phyloP scores from a whole-genome alignment of 2,888 invertebrate genomes.

The Stenodema calcarata region DNA sequence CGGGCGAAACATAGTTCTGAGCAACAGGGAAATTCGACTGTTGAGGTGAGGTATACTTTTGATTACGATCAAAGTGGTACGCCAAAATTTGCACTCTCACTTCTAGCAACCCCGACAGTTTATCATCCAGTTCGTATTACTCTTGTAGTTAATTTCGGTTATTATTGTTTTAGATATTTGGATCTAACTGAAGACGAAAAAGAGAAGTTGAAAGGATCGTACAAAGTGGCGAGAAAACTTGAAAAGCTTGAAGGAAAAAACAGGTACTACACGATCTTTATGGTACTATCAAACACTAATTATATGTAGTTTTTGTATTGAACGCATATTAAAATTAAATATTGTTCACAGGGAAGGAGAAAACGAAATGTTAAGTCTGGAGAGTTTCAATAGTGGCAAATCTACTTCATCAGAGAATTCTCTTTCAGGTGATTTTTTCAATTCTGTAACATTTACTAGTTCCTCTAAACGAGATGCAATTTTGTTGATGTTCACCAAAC shows the following conservation, averaged over 20 bases:
- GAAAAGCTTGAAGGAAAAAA: constrained; percentile 87
- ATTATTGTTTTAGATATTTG: constrained; percentile 73
- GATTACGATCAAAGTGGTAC: not conserved
- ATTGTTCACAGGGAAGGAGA: constrained; percentile 67
- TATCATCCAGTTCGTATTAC: too few relatives aligned
- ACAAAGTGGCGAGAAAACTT: constrained; percentile 90
- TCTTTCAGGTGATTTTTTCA: constrained; percentile 61
- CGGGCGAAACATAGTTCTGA: constrained; percentile 83
- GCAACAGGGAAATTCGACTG: constrained; percentile 88
- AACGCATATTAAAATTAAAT: not conserved
- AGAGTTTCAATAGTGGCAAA: constrained; percentile 67
- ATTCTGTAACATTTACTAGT: too few relatives aligned
- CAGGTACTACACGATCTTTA: too few relatives aligned
- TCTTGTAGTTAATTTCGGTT: too few relatives aligned
- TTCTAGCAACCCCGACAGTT: too few relatives aligned
- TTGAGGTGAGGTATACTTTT: constrained; percentile 70
- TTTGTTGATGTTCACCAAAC: too few relatives aligned
- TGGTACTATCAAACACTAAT: too few relatives aligned
- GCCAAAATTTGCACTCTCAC: not conserved
- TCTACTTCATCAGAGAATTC: constrained; percentile 73
- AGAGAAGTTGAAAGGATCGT: constrained; percentile 86
- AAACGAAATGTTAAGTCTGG: constrained; percentile 81
- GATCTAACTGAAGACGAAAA: constrained; percentile 92
- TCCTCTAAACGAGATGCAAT: too few relatives aligned
- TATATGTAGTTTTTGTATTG: too few relatives aligned